phyloP scores from a whole-genome alignment of 2,888 invertebrate species.

The Heteromurus nitidus region DNA sequence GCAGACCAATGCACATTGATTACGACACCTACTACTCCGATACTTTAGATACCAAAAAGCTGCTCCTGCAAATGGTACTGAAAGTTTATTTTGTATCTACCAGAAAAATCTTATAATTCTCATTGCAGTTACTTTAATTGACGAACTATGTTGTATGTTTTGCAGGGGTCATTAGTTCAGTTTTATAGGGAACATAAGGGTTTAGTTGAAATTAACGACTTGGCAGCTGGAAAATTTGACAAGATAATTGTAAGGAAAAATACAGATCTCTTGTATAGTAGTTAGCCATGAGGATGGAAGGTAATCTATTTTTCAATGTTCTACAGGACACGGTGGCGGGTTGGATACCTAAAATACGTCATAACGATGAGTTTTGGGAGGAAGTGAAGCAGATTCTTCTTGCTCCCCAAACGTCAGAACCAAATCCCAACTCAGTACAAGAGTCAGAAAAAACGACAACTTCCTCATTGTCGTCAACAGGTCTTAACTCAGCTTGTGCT shows the following conservation, averaged over 20 bases:
- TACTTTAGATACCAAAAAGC: conserved; percentile 70
- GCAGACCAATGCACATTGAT: conserved; percentile 92
- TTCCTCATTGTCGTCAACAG: conserved; percentile 68
- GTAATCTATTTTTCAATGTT: too few relatives aligned
- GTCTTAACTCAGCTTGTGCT: conserved; percentile 67
- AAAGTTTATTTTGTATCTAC: neutral
- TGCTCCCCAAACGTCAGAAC: conserved; percentile 45
- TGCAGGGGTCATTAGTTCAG: conserved; percentile 69
- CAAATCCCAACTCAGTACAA: conserved; percentile 65
- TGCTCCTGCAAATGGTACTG: conserved; percentile 70
- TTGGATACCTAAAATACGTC: conserved; percentile 71
- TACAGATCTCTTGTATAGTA: neutral
- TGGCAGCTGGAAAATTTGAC: conserved; percentile 69
- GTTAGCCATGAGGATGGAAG: neutral
- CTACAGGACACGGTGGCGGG: conserved; percentile 70
- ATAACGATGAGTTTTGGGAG: conserved; percentile 72
- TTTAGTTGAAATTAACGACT: conserved; percentile 72
- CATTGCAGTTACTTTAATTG: too few relatives aligned
- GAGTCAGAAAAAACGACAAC: conserved; percentile 64
- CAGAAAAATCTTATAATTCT: neutral
- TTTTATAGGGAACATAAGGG: conserved; percentile 72
- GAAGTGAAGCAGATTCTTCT: conserved; percentile 69
- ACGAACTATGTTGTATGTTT: too few relatives aligned
- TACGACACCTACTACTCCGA: conserved; percentile 77
- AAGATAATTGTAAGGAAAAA: conserved; percentile 69